phyloP scores from a whole-genome alignment of 2,113 vertebrate genomes.

The Coregonus clupeaformis region DNA sequence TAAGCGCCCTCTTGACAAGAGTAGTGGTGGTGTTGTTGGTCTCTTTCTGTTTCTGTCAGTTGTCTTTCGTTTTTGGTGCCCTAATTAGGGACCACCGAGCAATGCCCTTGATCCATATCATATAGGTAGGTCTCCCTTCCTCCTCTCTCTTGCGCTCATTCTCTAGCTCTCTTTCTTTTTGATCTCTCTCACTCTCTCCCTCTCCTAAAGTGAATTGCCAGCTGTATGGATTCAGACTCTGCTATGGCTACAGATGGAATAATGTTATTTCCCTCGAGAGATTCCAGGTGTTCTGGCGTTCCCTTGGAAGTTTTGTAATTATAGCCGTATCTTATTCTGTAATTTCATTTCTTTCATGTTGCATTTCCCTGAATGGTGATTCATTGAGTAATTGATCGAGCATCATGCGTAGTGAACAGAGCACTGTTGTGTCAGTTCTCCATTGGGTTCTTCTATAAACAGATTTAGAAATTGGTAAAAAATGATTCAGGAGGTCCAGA shows the following conservation, averaged over 20 bases:
- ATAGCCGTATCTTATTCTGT: conserved; percentile 52
- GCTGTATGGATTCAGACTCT: conserved; percentile 64
- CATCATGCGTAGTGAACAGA: conserved; percentile 6
- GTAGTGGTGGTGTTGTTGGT: too few relatives aligned
- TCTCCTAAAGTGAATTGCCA: conserved; percentile 64
- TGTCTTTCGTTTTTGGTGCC: too few relatives aligned
- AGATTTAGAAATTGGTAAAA: background rate
- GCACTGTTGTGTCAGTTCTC: background rate
- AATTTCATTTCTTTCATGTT: conserved; percentile 62
- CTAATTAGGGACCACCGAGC: too few relatives aligned
- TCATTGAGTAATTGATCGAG: conserved; percentile 26
- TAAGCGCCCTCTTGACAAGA: too few relatives aligned
- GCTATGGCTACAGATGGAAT: conserved; percentile 72
- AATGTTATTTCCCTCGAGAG: conserved; percentile 63
- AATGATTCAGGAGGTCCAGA: too few relatives aligned
- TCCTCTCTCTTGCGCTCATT: background rate
- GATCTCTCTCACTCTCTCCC: too few relatives aligned
- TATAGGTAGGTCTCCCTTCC: background rate
- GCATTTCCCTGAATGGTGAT: conserved; percentile 57
- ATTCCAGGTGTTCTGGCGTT: conserved; percentile 67
- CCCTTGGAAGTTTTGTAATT: conserved; percentile 66
- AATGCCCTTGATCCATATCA: background rate
- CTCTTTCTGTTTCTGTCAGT: too few relatives aligned
- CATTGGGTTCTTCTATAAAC: too few relatives aligned
- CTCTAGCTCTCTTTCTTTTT: background rate